Conservation (phyloP, 2,797 vertebrate genomes). For the Cottoperca gobio region DNA sequence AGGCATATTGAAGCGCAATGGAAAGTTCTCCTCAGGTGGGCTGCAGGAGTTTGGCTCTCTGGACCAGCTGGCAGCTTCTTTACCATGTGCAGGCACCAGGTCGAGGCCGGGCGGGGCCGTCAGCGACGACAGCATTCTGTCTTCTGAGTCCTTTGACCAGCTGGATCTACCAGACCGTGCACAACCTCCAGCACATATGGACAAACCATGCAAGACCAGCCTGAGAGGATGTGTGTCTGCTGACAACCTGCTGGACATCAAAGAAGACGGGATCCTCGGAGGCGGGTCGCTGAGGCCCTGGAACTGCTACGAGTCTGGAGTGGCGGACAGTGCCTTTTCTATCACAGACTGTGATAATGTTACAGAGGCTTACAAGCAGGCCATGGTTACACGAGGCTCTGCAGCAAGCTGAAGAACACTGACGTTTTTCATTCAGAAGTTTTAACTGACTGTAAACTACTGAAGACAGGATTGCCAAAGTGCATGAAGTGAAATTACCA, state of each 20-base stretch:
- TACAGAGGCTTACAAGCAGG: constrained; percentile 83
- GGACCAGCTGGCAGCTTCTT: constrained; percentile 81
- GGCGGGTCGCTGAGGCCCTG: constrained; percentile 76
- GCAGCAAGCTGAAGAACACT: constrained; percentile 75
- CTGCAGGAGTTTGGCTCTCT: constrained; percentile 84
- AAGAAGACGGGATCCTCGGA: constrained; percentile 62
- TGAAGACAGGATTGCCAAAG: constrained; percentile 51
- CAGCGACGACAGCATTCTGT: constrained; percentile 97
- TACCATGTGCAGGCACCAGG: constrained; percentile 54
- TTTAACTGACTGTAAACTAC: constrained; percentile 24
- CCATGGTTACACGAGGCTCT: constrained; percentile 75
- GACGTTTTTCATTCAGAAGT: constrained; percentile 10
- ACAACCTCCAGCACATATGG: constrained; percentile 44
- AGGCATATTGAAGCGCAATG: constrained; percentile 92
- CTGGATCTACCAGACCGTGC: constrained; percentile 90
- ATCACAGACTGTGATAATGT: constrained; percentile 87
- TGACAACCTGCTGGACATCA: constrained; percentile 89
- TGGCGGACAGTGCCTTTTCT: constrained; percentile 87
- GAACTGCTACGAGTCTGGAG: constrained; percentile 85
- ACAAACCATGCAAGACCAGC: constrained; percentile 61
- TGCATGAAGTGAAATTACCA: constrained; percentile 27
- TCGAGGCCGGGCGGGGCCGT: constrained; percentile 83
- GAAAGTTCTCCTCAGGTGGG: constrained; percentile 90
- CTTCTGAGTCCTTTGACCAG: constrained; percentile 96
- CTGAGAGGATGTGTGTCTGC: constrained; percentile 92